Conservation (phyloP, 2,888 invertebrate genomes). For the Nephrotoma flavescens region DNA sequence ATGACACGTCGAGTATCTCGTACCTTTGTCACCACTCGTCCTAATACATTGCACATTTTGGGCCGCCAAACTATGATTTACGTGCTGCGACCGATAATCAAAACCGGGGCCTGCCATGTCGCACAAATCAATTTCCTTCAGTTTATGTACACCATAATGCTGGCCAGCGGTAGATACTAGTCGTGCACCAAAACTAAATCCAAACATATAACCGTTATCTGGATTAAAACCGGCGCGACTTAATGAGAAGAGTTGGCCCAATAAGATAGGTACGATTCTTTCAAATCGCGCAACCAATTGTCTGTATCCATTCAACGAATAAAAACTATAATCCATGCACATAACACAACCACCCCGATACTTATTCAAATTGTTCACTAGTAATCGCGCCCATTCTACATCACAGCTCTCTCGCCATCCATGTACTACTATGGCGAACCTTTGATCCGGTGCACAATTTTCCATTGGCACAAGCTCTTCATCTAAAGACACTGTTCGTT, state of each 20-base stretch:
- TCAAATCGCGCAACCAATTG: constrained; percentile 13
- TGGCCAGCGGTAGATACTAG: constrained; percentile 17
- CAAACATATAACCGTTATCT: constrained; percentile 16
- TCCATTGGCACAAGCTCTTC: background rate
- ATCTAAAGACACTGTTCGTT: background rate
- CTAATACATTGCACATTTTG: constrained; percentile 19
- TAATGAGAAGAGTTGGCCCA: constrained; percentile 14
- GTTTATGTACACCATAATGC: constrained; percentile 13
- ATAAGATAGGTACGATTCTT: constrained; percentile 12
- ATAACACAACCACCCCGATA: constrained; percentile 17
- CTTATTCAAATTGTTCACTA: constrained; percentile 15
- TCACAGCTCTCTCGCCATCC: constrained; percentile 18
- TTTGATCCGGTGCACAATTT: background rate
- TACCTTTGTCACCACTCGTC: constrained; percentile 17
- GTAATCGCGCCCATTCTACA: constrained; percentile 13
- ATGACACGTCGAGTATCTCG: constrained; percentile 16
- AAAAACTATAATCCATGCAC: constrained; percentile 17
- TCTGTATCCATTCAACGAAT: constrained; percentile 15
- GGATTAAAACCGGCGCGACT: constrained; percentile 14
- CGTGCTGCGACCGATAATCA: constrained; percentile 10
- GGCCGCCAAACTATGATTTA: constrained; percentile 15
- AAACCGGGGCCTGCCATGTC: constrained; percentile 19
- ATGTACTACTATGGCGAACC: constrained; percentile 17
- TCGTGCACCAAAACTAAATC: constrained; percentile 17
- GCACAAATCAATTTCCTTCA: constrained; percentile 17